Base-by-base conservation (phyloP, 1,140 invertebrate species). In the Lordiphosa stackelbergi region DNA sequence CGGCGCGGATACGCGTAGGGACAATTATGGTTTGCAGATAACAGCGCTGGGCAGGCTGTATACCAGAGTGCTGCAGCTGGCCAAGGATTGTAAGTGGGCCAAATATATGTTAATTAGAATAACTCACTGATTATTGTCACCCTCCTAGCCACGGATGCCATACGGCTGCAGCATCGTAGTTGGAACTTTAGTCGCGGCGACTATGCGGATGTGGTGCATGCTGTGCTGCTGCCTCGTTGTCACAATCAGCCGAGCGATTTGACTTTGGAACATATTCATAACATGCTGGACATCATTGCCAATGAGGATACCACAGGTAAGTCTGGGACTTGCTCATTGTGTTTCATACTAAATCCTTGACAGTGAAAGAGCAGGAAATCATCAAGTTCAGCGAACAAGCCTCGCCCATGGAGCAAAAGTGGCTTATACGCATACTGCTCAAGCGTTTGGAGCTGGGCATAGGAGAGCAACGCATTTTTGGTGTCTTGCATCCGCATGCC, bases 401-500 rank as follows among this genome's bases (percentile, higher is more conserved):
- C 69, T 91, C 91, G n/a, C 90, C 93, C 1, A 59, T 91, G 19
- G 95, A 97, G 84, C 91, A 95, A 57, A 96, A 96, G 88, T 98
- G 96, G 96, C 88, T 98, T 0, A 94, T 97, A 2, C 89, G 95
- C 63, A 93, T 98, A 47, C 91, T 98, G 41, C 87, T 98, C 3
- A 97, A 97, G 88, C 92, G 95, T 46, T 88, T 97, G 72, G 92
- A 91, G 73, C 86, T 97, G 5, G 92, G 93, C 0, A 88, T 97
- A 43, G 91, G 93, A 9, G 90, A 92, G 58, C 91, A 91, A 38
- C 91, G 90, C 28, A 92, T 97, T 37, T 90, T 97, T 53, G 87
- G 87, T 22, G 83, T 90, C 6, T 93, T 92, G 86, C 96, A 98
- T 89, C 90, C 91, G 0, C 93, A 97, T 89, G 96, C 95, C 1